These are phyloP conservation scores for Mystacides longicornis DNA, from an alignment of 2,888 invertebrate species.

Conservation along the genomic window DNA sequence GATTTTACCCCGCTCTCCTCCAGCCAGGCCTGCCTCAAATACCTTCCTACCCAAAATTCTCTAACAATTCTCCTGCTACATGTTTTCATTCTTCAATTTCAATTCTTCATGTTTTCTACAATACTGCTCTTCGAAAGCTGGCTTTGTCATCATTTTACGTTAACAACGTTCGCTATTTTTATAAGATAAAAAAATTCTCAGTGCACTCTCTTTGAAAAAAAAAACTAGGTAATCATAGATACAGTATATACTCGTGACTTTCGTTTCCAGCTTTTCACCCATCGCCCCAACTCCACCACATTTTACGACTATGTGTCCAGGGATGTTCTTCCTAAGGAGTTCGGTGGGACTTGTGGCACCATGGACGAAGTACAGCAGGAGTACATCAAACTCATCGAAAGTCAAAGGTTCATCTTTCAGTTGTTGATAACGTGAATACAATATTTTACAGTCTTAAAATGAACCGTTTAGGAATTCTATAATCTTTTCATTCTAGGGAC, in stretches of 20 bases:
- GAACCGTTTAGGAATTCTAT: background rate
- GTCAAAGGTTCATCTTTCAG: background rate
- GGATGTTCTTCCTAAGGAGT: background rate
- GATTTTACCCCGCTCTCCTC: no score
- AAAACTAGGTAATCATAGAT: background rate
- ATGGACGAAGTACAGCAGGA: background rate
- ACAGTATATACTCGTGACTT: background rate
- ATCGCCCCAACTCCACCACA: background rate
- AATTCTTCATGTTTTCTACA: no score
- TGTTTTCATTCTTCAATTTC: no score
- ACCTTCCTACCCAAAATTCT: no score
- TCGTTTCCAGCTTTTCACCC: background rate
- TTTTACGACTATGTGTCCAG: background rate
- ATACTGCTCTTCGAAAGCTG: no score
- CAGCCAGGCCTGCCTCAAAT: no score
- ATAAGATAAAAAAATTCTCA: no score
- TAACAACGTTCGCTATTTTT: no score
- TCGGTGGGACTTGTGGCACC: background rate
- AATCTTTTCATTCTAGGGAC: conserved; percentile 39
- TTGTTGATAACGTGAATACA: background rate
- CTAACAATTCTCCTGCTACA: no score
- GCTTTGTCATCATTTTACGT: no score
- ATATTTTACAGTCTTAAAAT: background rate
- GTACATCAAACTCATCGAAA: background rate
- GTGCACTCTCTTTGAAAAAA: background rate